These are phyloP conservation scores for Dryomyza anilis DNA, from an alignment of 2,888 invertebrate species.

Conservation along the genomic window DNA sequence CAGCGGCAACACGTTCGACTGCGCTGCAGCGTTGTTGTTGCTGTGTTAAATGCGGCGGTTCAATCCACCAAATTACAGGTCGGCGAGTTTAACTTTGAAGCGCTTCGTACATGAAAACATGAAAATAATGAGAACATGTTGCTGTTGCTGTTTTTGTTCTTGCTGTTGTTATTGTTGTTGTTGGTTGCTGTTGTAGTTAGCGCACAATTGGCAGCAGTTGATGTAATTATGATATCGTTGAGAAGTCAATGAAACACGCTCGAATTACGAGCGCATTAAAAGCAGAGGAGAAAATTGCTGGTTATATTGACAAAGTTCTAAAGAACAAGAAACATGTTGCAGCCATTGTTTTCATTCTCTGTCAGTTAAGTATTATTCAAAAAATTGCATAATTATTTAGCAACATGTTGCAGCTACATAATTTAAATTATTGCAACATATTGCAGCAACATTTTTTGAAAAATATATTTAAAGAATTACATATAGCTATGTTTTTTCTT, in stretches of 20 bases:
- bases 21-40: too few relatives aligned
- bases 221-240: conserved; percentile 34
- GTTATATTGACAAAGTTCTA: too few relatives aligned
- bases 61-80: conserved; percentile 61
- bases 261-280: conserved; percentile 16
- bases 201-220: conserved; percentile 28
- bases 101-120: conserved; percentile 59
- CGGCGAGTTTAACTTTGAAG: conserved; percentile 62
- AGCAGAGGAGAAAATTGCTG: background rate
- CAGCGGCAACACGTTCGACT: conserved; percentile 34
- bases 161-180: conserved; percentile 36
- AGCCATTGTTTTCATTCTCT: too few relatives aligned
- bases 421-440: background rate
- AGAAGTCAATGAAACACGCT: conserved; percentile 28
- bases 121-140: conserved; percentile 57
- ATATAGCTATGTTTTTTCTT: too few relatives aligned
- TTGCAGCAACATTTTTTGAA: background rate
- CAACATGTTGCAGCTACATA: conserved; percentile 6
- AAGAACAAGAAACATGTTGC: conserved; percentile 23
- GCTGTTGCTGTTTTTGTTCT: conserved; percentile 38
- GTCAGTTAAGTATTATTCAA: too few relatives aligned
- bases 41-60: conserved; percentile 48
- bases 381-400: too few relatives aligned
- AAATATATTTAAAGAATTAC: too few relatives aligned
- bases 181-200: conserved; percentile 35